Conservation (phyloP, 2,797 vertebrate species). For the Sylvia borin region DNA sequence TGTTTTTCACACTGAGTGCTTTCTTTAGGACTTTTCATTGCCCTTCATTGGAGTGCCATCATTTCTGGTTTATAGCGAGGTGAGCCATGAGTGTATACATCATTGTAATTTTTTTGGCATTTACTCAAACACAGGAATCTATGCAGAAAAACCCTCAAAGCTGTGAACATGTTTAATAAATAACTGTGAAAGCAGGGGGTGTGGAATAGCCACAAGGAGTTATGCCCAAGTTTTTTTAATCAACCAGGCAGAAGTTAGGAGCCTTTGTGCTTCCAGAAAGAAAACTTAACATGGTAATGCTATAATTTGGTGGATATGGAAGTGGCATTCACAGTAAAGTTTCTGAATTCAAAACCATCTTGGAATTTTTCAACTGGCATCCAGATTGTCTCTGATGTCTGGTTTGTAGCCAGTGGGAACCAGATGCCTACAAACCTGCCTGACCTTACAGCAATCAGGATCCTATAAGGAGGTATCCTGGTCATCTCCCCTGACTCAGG, state of each 20-base stretch:
- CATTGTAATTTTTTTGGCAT: background rate
- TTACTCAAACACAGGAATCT: background rate
- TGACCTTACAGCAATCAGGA: background rate
- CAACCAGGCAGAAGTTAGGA: background rate
- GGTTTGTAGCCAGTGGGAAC: background rate
- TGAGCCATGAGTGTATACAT: background rate
- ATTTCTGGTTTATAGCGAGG: background rate
- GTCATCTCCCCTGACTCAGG: background rate
- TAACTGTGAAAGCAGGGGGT: background rate
- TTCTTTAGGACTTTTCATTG: background rate
- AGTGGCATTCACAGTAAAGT: background rate
- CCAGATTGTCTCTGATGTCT: conserved; percentile 7
- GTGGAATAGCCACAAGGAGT: background rate
- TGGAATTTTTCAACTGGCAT: conserved; percentile 34
- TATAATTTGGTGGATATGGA: background rate
- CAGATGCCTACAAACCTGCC: conserved; percentile 22
- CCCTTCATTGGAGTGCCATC: background rate
- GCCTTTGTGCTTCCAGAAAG: background rate
- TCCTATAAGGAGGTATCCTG: background rate
- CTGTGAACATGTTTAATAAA: background rate
- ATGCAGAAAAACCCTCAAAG: background rate
- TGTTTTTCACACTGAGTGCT: background rate
- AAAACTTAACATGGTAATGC: background rate
- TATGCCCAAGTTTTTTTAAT: background rate
- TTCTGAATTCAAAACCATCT: background rate